Base-by-base conservation (phyloP, 2,797 vertebrate genomes). In the Sebastes nivosus region DNA sequence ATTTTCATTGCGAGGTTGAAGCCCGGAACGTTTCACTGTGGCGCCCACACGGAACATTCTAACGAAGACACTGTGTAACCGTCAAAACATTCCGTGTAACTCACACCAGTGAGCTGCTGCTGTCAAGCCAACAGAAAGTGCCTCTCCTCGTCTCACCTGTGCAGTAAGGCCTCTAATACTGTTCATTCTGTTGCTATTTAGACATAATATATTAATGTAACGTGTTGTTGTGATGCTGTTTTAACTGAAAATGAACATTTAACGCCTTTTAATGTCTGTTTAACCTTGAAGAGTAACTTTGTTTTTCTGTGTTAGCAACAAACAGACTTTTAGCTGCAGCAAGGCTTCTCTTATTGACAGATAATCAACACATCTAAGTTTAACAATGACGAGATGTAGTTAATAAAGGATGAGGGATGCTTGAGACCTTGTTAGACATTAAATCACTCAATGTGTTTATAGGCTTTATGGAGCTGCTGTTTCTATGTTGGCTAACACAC, bases 21-120 rank as follows among this genome's bases (percentile, higher is more conserved):
- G 6, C 18, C 9, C 87, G 93, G 94, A 95, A 94, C 91, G 0
- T 2, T 79, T 80, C 5, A 0, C 6, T 46, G 1, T 6, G 20
- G 10, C 4, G 1, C 3, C 4, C 18, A 14, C 25, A 82, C 93
- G 95, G 94, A 90, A 14, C 79, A 24, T 92, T 93, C 87, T 89
- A 14, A 68, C 11, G 1, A 93, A 77, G 67, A 82, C 46, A 50
- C 46, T 18, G 46, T 20, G 46, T 50, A 50, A 50, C 18, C 7
- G 7, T 50, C 46, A 50, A 50, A 50, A 50, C 18, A 20, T 20
- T 50, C 46, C 46, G 46, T 50, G 18, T 50, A 50, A 50, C 18
- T 20, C 8, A 50, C 91, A 88, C 91, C 32, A 16, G 4, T 7
- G 7, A 85, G 27, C 85, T 18, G 46, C 46, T 86, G 85, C 7